These are phyloP conservation scores for Sericinus montela DNA, from an alignment of 2,888 invertebrate species.

Conservation along the genomic window DNA sequence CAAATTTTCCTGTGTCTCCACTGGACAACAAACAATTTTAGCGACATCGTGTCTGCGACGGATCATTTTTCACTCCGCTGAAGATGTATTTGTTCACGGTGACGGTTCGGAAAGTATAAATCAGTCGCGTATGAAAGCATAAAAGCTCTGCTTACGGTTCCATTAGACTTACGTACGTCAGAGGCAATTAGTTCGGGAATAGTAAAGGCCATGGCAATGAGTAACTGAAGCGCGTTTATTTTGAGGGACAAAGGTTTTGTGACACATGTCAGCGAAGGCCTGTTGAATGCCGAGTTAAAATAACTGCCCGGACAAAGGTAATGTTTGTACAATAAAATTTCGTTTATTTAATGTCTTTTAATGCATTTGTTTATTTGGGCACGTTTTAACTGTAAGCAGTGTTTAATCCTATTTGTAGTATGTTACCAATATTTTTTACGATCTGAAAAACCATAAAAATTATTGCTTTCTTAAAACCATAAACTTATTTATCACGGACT, in stretches of 20 bases:
- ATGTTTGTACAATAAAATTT: not conserved
- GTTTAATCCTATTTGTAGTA: no score
- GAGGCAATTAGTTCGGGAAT: constrained; percentile 15
- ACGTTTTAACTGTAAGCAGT: no score
- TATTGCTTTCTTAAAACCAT: no score
- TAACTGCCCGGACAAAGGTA: not conserved
- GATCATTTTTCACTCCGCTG: constrained; percentile 55
- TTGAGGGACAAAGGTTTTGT: constrained; percentile 11
- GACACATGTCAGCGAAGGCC: constrained; percentile 1
- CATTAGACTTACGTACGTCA: constrained; percentile 10
- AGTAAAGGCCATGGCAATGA: constrained; percentile 3
- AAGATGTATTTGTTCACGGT: constrained; percentile 44
- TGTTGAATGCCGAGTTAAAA: constrained; percentile 3
- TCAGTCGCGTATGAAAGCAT: constrained; percentile 29
- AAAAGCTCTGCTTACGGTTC: constrained; percentile 11
- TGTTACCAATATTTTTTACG: no score
- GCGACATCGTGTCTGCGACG: constrained; percentile 22
- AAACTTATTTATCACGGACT: no score
- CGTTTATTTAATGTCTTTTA: not conserved
- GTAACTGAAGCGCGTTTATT: constrained; percentile 12
- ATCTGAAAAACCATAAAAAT: no score
- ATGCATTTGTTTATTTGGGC: no score
- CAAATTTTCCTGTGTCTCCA: not conserved
- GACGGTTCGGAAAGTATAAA: constrained; percentile 51
- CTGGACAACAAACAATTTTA: constrained; percentile 22